These are phyloP conservation scores for Drosophila mojavensis DNA, from an alignment of 1,140 invertebrate genomes.

Conservation along the genomic window DNA sequence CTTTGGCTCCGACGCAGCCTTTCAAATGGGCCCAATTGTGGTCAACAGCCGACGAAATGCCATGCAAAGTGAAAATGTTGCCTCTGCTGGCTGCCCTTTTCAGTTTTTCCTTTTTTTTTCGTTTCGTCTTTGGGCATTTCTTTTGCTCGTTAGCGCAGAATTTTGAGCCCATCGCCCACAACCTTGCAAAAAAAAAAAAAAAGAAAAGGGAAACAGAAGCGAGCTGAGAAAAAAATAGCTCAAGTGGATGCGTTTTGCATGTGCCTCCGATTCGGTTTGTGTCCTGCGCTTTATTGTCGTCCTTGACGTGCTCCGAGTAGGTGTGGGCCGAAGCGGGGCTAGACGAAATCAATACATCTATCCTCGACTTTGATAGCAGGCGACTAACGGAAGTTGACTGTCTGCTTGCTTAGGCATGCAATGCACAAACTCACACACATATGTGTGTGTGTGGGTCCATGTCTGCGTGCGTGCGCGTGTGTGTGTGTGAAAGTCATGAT, in stretches of 20 bases:
- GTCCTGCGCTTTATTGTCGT: slow-evolving; percentile 47
- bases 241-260: slow-evolving; percentile 67
- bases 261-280: slow-evolving; percentile 65
- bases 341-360: slow-evolving; percentile 72
- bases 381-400: slow-evolving; percentile 59
- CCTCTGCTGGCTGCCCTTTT: neutral
- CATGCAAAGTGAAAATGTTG: slow-evolving; percentile 16
- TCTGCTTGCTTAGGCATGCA: slow-evolving; percentile 63
- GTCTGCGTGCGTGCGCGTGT: slow-evolving; percentile 4
- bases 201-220: neutral
- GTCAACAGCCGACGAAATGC: slow-evolving; percentile 27
- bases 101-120: neutral
- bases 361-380: slow-evolving; percentile 11
- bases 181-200: neutral
- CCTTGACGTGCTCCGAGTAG: slow-evolving; percentile 51
- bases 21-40: slow-evolving; percentile 38
- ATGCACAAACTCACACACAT: slow-evolving; percentile 29
- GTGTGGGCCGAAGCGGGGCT: neutral
- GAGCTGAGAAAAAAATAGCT: slow-evolving; percentile 11
- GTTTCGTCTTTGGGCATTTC: neutral
- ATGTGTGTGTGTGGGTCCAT: neutral
- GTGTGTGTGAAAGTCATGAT: slow-evolving; percentile 67
- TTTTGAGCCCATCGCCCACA: neutral
- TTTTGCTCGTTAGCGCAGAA: slow-evolving; percentile 14
- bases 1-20: slow-evolving; percentile 6